These are phyloP conservation scores for Notiomystis cincta DNA, from an alignment of 2,113 vertebrate species.

Conservation along the genomic window DNA sequence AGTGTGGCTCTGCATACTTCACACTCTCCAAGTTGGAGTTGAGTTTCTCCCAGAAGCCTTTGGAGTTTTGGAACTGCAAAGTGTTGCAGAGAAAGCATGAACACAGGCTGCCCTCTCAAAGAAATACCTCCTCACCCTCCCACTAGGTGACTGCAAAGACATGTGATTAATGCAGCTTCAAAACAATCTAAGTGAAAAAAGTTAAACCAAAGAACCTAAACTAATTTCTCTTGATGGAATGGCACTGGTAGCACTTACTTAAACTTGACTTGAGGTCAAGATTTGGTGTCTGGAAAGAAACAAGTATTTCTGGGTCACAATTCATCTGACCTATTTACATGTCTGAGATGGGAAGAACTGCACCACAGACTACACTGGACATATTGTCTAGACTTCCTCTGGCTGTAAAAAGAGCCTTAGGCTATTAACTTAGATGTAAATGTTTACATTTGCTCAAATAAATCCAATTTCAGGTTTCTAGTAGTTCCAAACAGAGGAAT, in stretches of 20 bases:
- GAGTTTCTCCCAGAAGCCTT: conserved; percentile 89
- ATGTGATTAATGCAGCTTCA: neutral
- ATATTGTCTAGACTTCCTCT: neutral
- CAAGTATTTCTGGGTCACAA: neutral
- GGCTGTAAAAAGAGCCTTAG: neutral
- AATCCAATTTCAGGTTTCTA: neutral
- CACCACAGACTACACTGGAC: neutral
- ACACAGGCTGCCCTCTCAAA: neutral
- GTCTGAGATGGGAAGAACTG: neutral
- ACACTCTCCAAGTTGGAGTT: conserved; percentile 82
- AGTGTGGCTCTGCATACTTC: conserved; percentile 77
- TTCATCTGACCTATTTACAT: neutral
- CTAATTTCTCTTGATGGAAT: neutral
- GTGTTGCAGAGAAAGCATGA: neutral
- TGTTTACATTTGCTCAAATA: neutral
- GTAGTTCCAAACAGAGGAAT: neutral
- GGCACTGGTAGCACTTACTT: neutral
- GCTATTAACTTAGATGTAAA: neutral
- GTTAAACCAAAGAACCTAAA: neutral
- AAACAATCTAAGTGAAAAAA: neutral
- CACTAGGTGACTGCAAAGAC: neutral
- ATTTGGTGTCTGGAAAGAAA: neutral
- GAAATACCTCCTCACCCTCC: neutral
- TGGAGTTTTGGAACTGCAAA: conserved; percentile 73
- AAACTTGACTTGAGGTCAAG: neutral